phyloP scores from a whole-genome alignment of 1,140 invertebrate genomes.

The Drosophila ironensis region DNA sequence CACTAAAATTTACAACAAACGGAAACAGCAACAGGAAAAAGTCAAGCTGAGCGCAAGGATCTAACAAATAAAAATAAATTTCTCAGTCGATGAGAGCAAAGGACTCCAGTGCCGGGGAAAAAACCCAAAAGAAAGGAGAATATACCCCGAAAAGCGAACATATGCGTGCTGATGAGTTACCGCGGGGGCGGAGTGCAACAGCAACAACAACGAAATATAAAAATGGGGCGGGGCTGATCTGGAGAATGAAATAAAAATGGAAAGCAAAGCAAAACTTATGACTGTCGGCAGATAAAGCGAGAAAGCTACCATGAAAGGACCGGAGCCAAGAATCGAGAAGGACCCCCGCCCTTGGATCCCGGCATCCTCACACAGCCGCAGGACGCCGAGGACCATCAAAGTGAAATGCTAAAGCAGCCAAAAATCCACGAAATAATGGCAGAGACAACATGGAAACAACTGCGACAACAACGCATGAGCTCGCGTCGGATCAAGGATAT shows the following conservation, averaged over 20 bases:
- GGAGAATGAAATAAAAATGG: slow-evolving; percentile 75
- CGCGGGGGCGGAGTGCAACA: not conserved
- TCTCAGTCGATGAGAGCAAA: slow-evolving; percentile 30
- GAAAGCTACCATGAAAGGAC: slow-evolving; percentile 54
- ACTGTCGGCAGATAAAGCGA: slow-evolving; percentile 77
- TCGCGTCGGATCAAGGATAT: slow-evolving; percentile 5
- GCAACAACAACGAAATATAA: too few relatives aligned
- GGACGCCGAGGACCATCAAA: slow-evolving; percentile 60
- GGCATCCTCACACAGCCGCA: not conserved
- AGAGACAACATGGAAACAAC: slow-evolving; percentile 76
- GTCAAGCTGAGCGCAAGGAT: slow-evolving; percentile 53
- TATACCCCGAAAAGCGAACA: slow-evolving; percentile 40
- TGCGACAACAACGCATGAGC: slow-evolving; percentile 65
- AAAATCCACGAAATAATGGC: slow-evolving; percentile 80
- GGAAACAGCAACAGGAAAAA: slow-evolving; percentile 80
- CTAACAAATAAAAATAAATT: slow-evolving; percentile 80
- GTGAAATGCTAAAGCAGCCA: slow-evolving; percentile 80
- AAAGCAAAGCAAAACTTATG: slow-evolving; percentile 79
- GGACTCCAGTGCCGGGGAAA: not conserved
- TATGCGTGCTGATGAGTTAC: slow-evolving; percentile 78
- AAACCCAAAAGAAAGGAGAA: slow-evolving; percentile 5
- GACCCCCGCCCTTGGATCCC: not conserved
- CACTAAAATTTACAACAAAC: slow-evolving; percentile 80
- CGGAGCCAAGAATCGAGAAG: not conserved
- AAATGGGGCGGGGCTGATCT: slow-evolving; percentile 14